A percentile compares a stretch with the other conserved stretches of the same genome.
phyloP scores from a whole-genome alignment of 2,797 vertebrate genomes.

The Perdix hodgsoniae region DNA sequence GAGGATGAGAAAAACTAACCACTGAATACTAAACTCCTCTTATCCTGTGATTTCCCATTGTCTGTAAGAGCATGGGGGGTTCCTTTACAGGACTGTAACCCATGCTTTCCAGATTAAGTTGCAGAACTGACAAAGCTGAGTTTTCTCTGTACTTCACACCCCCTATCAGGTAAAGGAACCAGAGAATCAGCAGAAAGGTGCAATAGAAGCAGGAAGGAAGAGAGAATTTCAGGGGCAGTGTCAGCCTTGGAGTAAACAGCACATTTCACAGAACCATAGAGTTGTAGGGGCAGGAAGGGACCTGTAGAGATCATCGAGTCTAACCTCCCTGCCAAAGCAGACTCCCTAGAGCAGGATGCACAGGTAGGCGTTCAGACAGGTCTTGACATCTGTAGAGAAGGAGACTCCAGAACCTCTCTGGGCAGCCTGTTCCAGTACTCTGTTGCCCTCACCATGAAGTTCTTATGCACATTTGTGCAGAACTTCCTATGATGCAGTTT shows the following conservation, averaged over 20 bases:
- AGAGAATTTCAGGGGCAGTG: neutral
- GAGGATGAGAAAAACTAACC: neutral
- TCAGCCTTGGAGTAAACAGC: neutral
- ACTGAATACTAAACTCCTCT: neutral
- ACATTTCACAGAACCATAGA: neutral
- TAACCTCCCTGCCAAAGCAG: too few species aligned
- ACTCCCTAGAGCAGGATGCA: too few species aligned
- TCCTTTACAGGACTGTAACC: neutral
- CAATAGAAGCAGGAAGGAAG: neutral
- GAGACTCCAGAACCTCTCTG: too few species aligned
- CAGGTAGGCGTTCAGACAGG: too few species aligned
- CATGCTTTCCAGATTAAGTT: neutral
- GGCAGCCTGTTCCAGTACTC: too few species aligned
- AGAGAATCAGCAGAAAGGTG: neutral
- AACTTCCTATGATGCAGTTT: too few species aligned
- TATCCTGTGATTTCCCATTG: neutral
- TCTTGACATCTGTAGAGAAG: too few species aligned
- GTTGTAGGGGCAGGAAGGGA: too few species aligned
- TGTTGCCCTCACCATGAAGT: too few species aligned
- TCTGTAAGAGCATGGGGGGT: neutral
- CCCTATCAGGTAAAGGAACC: neutral
- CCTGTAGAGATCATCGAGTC: too few species aligned
- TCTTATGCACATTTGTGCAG: too few species aligned
- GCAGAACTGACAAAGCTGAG: neutral
- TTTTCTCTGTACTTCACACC: neutral